These are phyloP conservation scores for Hyles euphorbiae DNA, from an alignment of 1,140 invertebrate species.

Conservation along the genomic window DNA sequence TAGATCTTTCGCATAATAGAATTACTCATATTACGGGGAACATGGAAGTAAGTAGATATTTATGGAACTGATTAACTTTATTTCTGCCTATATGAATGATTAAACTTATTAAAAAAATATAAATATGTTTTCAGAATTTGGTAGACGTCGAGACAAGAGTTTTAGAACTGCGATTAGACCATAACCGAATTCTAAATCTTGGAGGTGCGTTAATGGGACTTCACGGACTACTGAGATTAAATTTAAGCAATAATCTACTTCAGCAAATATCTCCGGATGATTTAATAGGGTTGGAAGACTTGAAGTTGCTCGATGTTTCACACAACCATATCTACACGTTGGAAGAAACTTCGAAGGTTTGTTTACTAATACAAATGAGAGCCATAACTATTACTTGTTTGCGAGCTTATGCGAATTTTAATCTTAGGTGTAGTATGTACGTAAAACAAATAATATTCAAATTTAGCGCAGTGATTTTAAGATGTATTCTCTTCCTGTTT, in stretches of 20 bases:
- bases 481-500: not conserved
- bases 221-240: slow-evolving; percentile 81
- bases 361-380: slow-evolving; percentile 24
- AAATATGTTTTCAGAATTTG: slow-evolving; percentile 77
- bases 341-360: slow-evolving; percentile 87
- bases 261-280: slow-evolving; percentile 83
- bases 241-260: slow-evolving; percentile 84
- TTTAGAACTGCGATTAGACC: slow-evolving; percentile 81
- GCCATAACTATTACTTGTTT: slow-evolving; percentile 12
- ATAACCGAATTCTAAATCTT: slow-evolving; percentile 82
- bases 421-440: not conserved
- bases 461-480: not conserved
- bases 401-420: slow-evolving; percentile 34
- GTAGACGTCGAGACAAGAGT: slow-evolving; percentile 83
- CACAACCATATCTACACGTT: slow-evolving; percentile 84
- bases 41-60: slow-evolving; percentile 76
- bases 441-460: no score
- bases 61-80: not conserved
- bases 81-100: not conserved
- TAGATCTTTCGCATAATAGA: slow-evolving; percentile 86
- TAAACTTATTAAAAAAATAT: not conserved
- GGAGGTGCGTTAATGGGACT: slow-evolving; percentile 84
- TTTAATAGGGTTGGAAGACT: slow-evolving; percentile 82
- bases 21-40: slow-evolving; percentile 81
- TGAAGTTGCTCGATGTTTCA: slow-evolving; percentile 84